Evolutionary conservation across 2,797 vertebrate genomes (phyloP).

Genomic region (Odontamblyopus lacepedii): DNA sequence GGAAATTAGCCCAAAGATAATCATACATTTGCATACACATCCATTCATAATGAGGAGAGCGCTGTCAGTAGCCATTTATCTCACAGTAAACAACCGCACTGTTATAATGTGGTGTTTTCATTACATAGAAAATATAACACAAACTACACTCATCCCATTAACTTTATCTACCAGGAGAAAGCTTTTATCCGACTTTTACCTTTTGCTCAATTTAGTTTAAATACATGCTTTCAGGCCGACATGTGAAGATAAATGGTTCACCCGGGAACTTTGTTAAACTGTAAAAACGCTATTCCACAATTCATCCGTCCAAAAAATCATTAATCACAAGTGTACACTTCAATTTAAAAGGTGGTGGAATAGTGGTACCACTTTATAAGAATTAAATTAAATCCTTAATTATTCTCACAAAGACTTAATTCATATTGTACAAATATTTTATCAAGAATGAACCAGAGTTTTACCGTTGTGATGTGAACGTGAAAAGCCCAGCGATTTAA

Average conservation of each 20-base stretch:
- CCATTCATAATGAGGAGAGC: conserved; percentile 16
- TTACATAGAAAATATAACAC: conserved; percentile 6
- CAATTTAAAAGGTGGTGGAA: too few species aligned
- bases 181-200: conserved; percentile 9
- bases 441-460: too few species aligned
- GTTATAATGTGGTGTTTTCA: conserved; percentile 9
- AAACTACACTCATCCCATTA: background rate
- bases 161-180: conserved; percentile 13
- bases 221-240: conserved; percentile 14
- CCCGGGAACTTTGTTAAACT: background rate
- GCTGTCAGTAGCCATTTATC: conserved; percentile 32
- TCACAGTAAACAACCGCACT: conserved; percentile 19
- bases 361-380: too few species aligned
- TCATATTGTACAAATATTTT: too few species aligned
- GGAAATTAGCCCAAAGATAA: conserved; percentile 42
- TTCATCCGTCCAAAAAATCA: background rate
- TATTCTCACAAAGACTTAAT: too few species aligned
- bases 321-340: background rate
- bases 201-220: background rate
- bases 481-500: too few species aligned
- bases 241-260: background rate
- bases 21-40: conserved; percentile 37
- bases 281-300: background rate
- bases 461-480: too few species aligned
- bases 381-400: too few species aligned